Conservation (phyloP, 2,113 vertebrate species). For the Forbesichthys agassizii region DNA sequence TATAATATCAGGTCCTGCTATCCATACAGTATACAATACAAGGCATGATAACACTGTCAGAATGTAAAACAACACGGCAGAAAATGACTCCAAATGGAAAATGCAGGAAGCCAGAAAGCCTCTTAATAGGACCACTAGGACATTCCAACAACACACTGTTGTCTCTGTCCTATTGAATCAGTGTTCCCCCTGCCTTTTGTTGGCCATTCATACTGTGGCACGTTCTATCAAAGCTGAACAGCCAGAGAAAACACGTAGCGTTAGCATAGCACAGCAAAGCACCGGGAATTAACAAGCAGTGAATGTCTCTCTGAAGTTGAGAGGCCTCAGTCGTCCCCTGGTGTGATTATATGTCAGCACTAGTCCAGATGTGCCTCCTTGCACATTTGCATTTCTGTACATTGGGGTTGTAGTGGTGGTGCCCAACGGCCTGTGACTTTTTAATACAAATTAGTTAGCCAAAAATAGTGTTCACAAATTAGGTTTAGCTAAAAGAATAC, state of each 20-base stretch:
- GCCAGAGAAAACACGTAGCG: slow-evolving; percentile 23
- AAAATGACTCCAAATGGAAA: too few species aligned
- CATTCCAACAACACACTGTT: too few species aligned
- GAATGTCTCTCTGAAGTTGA: slow-evolving; percentile 34
- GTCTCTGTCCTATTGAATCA: slow-evolving; percentile 22
- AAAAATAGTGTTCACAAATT: slow-evolving; percentile 36
- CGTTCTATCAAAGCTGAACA: slow-evolving; percentile 46
- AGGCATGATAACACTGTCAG: too few species aligned
- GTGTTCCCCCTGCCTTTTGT: slow-evolving; percentile 17
- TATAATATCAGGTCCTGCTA: too few species aligned
- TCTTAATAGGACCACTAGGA: too few species aligned
- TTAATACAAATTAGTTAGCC: slow-evolving; percentile 43
- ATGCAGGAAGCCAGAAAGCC: too few species aligned
- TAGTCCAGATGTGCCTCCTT: not conserved
- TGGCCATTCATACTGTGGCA: slow-evolving; percentile 28
- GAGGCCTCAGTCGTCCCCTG: slow-evolving; percentile 28
- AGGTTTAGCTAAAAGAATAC: slow-evolving; percentile 14
- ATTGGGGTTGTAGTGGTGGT: slow-evolving; percentile 4
- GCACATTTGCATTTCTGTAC: not conserved
- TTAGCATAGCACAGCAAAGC: slow-evolving; percentile 32
- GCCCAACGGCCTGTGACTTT: slow-evolving; percentile 31
- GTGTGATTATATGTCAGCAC: slow-evolving; percentile 37
- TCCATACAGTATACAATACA: too few species aligned
- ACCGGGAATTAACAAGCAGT: slow-evolving; percentile 33
- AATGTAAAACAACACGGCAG: too few species aligned